Evolutionary conservation across 2,113 vertebrate genomes (phyloP).

Genomic region (Abramis brama): DNA sequence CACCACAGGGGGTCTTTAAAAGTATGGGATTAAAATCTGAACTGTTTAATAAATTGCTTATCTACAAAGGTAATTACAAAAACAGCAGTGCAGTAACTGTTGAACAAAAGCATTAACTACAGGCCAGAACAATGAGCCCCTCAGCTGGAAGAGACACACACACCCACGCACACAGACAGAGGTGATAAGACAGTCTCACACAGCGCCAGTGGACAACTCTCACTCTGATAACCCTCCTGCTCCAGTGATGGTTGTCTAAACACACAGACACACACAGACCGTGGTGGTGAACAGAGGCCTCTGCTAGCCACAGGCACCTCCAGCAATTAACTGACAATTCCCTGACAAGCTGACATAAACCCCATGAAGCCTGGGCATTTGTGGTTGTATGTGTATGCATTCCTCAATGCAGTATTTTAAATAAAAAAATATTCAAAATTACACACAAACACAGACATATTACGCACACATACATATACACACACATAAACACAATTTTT

Average conservation of each 20-base stretch:
- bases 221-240: constrained; percentile 59
- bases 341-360: constrained; percentile 63
- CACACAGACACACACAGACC: background rate
- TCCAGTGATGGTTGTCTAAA: constrained; percentile 29
- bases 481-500: background rate
- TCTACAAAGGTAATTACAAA: background rate
- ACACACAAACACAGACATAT: background rate
- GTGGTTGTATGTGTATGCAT: background rate
- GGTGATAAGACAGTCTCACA: constrained; percentile 53
- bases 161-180: constrained; percentile 33
- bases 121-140: constrained; percentile 4
- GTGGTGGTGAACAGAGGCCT: constrained; percentile 19
- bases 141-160: constrained; percentile 16
- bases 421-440: no score
- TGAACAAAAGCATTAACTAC: background rate
- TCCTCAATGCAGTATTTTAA: background rate
- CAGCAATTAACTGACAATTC: constrained; percentile 60
- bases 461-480: background rate
- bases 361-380: background rate
- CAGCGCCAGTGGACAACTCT: constrained; percentile 41
- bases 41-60: background rate
- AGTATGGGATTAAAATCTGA: background rate
- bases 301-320: constrained; percentile 41
- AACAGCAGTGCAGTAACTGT: background rate
- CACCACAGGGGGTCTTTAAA: no score